Conservation (phyloP, 2,113 vertebrate species). For the Hystrix cristata region DNA sequence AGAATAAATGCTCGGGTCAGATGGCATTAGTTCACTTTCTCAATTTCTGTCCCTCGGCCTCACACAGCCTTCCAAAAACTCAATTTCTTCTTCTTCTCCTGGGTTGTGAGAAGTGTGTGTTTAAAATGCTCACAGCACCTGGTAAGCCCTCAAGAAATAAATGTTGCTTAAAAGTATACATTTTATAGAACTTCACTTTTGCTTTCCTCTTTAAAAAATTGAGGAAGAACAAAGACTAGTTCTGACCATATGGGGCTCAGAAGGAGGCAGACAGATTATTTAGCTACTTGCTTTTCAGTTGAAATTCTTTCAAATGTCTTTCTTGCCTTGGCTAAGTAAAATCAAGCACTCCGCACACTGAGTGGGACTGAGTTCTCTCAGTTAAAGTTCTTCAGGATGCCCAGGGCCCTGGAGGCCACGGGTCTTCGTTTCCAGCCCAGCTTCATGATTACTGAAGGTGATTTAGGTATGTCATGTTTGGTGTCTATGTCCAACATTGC, state of each 20-base stretch:
- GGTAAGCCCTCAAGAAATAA: slow-evolving; percentile 47
- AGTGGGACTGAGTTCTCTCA: background rate
- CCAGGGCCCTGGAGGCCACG: background rate
- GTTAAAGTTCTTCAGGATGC: background rate
- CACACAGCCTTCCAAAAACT: background rate
- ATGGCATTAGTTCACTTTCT: background rate
- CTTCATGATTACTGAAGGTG: background rate
- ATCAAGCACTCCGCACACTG: background rate
- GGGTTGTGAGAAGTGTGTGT: background rate
- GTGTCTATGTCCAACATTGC: background rate
- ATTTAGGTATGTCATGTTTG: background rate
- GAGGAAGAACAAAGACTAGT: background rate
- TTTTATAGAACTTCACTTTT: background rate
- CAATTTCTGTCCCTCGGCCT: background rate
- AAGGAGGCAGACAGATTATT: background rate
- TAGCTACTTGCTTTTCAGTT: slow-evolving; percentile 16
- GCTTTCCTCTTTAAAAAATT: background rate
- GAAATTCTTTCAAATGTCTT: slow-evolving; percentile 30
- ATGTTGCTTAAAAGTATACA: background rate
- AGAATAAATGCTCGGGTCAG: background rate
- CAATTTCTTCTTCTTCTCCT: background rate
- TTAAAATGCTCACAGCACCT: background rate
- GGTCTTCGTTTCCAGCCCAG: background rate
- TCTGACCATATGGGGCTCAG: background rate
- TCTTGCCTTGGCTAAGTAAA: background rate